Base-by-base conservation (phyloP, 2,888 invertebrate genomes). In the Pherbina coryleti region DNA sequence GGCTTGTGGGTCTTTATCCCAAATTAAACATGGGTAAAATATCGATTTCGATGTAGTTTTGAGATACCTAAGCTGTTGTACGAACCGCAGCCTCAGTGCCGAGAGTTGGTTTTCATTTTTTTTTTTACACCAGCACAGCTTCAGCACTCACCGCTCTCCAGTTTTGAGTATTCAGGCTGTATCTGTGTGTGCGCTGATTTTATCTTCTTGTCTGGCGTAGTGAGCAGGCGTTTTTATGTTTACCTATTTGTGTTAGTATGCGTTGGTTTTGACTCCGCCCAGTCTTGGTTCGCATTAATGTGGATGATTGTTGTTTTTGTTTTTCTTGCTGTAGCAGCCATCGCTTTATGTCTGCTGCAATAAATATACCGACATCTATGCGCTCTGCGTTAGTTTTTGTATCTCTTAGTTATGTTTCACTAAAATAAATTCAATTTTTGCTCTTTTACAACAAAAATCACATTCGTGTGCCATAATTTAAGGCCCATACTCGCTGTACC, bases 341-440 rank as follows among this genome's bases (percentile, higher is more conserved):
- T 73, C 73, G 73, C 73, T 73, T 17, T 69, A 19, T 37, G 19
- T 34, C 55, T 37, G 64, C 53, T 31, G 22, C 28, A 37, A 67
- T 31, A 34, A 44, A 44, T 44, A 44, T 44, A 44, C 11, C 66
- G 19, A 37, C 57, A 22, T 34, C 67, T 25, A 8, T 34, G 34
- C 53, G 22, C 22, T 53, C 28, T 31, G 8, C 28, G 22, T 19
- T 37, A n/a, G 55, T 71, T 70, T 62, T 57, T 72, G 75, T 75
- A 71, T 76, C 69, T 76, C 67, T 53, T 78, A 57, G 67, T 72
- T 64, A 64, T 74, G 51, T 74, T 74, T 64, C 53, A 55, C 17
- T n/a, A 31, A 75, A 75, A 66, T 67, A 64, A 67, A 75, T 67
- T 67, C 67, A 22, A 71, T 77, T 77, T 76, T 62, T 55, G 37